These are phyloP conservation scores for Takifugu bimaculatus DNA, from an alignment of 2,113 vertebrate genomes.

Conservation along the genomic window DNA sequence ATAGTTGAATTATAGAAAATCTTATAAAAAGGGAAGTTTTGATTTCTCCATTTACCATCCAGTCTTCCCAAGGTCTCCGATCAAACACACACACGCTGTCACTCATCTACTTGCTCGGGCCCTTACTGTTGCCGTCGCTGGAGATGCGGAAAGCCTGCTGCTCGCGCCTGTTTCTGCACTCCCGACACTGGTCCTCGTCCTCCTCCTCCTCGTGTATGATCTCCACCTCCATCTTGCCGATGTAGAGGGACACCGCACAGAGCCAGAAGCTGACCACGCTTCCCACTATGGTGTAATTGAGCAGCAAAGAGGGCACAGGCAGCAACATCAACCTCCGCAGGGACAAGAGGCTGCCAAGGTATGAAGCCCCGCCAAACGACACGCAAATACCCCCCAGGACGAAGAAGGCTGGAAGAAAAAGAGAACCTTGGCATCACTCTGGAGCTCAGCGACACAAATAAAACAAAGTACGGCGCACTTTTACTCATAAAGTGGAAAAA, in stretches of 20 bases:
- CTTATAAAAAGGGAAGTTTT: slow-evolving; percentile 22
- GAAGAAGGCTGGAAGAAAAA: slow-evolving; percentile 79
- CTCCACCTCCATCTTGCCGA: slow-evolving; percentile 85
- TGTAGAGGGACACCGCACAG: slow-evolving; percentile 85
- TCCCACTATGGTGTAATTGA: slow-evolving; percentile 72
- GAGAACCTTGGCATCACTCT: no score
- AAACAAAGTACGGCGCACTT: no score
- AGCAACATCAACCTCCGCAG: slow-evolving; percentile 84
- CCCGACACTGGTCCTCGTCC: slow-evolving; percentile 59
- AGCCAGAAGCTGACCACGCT: slow-evolving; percentile 84
- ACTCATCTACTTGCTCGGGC: slow-evolving; percentile 58
- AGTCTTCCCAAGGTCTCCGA: slow-evolving; percentile 17
- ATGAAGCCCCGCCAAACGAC: slow-evolving; percentile 79
- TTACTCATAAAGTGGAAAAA: no score
- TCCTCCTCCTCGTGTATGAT: slow-evolving; percentile 77
- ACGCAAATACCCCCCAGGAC: slow-evolving; percentile 84
- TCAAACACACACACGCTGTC: slow-evolving; percentile 11
- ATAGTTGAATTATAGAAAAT: slow-evolving; percentile 4
- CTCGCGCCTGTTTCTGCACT: slow-evolving; percentile 58
- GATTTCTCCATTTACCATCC: slow-evolving; percentile 14
- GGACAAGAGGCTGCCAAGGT: slow-evolving; percentile 76
- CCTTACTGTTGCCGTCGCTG: slow-evolving; percentile 55
- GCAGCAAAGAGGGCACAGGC: slow-evolving; percentile 70
- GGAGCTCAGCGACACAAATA: no score
- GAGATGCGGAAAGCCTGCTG: slow-evolving; percentile 41